These are phyloP conservation scores for Hydriomena furcata DNA, from an alignment of 2,888 invertebrate species.

Conservation along the genomic window DNA sequence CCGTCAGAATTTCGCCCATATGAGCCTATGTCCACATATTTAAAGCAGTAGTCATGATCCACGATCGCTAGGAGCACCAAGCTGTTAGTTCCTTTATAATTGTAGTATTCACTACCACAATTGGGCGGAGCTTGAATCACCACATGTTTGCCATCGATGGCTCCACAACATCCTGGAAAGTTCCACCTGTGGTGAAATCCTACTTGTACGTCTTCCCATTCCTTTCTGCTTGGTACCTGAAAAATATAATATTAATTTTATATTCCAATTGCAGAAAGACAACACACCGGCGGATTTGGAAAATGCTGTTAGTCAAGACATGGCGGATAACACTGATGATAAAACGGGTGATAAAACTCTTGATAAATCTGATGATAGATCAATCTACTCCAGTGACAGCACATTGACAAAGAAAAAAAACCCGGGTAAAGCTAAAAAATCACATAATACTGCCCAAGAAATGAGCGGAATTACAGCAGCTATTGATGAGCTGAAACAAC, in stretches of 20 bases:
- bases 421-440: constrained; percentile 30
- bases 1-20: constrained; percentile 28
- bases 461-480: constrained; percentile 34
- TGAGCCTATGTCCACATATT: constrained; percentile 29
- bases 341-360: constrained; percentile 27
- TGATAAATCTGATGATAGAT: constrained; percentile 28
- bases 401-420: constrained; percentile 29
- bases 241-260: constrained; percentile 30
- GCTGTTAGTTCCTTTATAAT: constrained; percentile 41
- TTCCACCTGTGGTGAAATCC: constrained; percentile 38
- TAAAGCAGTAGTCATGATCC: constrained; percentile 43
- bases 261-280: constrained; percentile 27
- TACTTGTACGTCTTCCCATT: constrained; percentile 37
- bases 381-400: constrained; percentile 27
- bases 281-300: constrained; percentile 30
- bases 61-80: constrained; percentile 41
- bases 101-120: constrained; percentile 40
- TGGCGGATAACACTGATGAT: constrained; percentile 24
- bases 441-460: constrained; percentile 31
- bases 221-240: constrained; percentile 32
- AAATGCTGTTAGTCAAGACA: constrained; percentile 30
- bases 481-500: constrained; percentile 32
- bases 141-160: too few species aligned
- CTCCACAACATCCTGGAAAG: constrained; percentile 37
- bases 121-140: constrained; percentile 37